These are phyloP conservation scores for Eonycteris spelaea DNA, from an alignment of 2,113 vertebrate genomes.

Conservation along the genomic window DNA sequence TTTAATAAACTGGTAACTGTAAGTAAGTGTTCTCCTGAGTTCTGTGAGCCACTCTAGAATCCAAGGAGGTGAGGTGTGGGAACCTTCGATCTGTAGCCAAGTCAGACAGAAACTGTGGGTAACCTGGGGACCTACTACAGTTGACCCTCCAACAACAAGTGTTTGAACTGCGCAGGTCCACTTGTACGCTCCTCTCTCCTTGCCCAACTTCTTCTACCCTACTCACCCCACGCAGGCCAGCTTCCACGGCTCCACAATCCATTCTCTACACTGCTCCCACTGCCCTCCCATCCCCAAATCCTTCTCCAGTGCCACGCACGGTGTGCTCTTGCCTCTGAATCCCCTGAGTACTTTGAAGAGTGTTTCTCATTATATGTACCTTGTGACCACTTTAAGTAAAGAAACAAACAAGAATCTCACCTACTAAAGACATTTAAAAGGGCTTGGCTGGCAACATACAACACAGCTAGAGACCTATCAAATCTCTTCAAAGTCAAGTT, in stretches of 20 bases:
- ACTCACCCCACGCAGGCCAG: not conserved
- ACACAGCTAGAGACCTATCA: not conserved
- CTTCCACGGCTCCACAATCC: not conserved
- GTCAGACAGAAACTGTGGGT: not conserved
- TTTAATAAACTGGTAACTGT: too few relatives aligned
- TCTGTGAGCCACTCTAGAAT: too few relatives aligned
- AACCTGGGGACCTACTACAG: not conserved
- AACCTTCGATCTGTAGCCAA: not conserved
- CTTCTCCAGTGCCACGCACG: not conserved
- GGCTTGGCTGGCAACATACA: not conserved
- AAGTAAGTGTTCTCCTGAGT: too few relatives aligned
- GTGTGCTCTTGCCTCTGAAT: not conserved
- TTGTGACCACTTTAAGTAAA: not conserved
- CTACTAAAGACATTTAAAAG: not conserved
- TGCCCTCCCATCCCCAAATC: not conserved
- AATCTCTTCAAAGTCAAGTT: not conserved
- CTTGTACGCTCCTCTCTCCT: not conserved
- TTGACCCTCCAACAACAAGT: not conserved
- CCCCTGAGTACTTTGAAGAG: not conserved
- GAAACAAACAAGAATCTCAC: not conserved
- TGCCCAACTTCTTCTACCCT: not conserved
- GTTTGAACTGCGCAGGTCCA: too few relatives aligned
- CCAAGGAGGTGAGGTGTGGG: not conserved
- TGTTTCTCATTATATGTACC: not conserved
- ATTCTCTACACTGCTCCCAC: too few relatives aligned